Conservation (phyloP, 2,113 vertebrate species). For the Ursus arctos region DNA sequence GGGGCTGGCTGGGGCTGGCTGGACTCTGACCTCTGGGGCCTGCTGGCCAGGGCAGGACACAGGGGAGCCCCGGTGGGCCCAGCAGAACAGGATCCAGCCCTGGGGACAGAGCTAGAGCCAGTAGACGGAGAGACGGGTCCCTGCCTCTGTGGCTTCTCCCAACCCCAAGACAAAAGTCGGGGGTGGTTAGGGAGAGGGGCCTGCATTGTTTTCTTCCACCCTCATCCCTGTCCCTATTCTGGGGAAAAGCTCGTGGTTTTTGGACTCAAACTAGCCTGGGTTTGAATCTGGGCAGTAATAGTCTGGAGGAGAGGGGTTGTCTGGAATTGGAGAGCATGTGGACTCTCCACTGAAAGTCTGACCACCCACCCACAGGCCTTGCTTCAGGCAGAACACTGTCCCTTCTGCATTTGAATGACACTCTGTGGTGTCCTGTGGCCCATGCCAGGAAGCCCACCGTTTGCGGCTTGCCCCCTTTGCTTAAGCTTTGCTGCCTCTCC, state of each 20-base stretch:
- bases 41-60: background rate
- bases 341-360: background rate
- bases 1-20: background rate
- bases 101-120: background rate
- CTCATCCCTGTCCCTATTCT: background rate
- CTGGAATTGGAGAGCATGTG: background rate
- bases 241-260: background rate
- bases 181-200: background rate
- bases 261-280: background rate
- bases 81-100: background rate
- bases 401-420: background rate
- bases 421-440: background rate
- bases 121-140: background rate
- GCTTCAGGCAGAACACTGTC: background rate
- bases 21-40: background rate
- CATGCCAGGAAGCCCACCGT: background rate
- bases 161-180: background rate
- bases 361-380: background rate
- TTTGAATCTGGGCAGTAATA: background rate
- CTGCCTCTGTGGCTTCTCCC: background rate
- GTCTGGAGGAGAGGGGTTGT: background rate
- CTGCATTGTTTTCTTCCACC: background rate
- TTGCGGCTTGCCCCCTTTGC: accelerated
- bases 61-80: background rate
- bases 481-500: background rate